A percentile compares a stretch with the other conserved stretches of the same genome.
Conservation (phyloP, 1,140 invertebrate species). For the Probaryconus sp. region DNA sequence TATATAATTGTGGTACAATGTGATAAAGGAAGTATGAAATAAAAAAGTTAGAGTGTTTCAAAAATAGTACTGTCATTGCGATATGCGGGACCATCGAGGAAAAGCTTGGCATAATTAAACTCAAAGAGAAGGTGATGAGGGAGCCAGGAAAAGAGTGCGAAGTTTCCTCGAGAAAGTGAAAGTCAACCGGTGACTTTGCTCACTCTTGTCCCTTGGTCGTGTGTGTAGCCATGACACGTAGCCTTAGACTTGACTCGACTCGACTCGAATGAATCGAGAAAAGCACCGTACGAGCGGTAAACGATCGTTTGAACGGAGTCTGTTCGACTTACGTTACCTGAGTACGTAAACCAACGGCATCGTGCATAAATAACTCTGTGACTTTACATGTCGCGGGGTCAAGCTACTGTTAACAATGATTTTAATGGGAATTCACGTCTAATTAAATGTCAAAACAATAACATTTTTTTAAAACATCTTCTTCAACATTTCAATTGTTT, state of each 20-base stretch:
- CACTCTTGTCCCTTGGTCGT: conserved; percentile 16
- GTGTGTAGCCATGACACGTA: conserved; percentile 39
- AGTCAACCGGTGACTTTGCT: conserved; percentile 48
- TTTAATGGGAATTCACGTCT: not conserved
- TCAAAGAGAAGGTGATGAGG: conserved; percentile 10
- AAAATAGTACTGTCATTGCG: conserved; percentile 2
- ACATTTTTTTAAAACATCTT: not conserved
- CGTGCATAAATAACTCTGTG: conserved; percentile 11
- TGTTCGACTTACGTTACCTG: conserved; percentile 4
- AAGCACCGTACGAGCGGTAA: not conserved
- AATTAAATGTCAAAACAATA: not conserved
- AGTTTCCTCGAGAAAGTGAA: conserved; percentile 50
- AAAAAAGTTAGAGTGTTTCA: no score
- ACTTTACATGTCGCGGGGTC: conserved; percentile 2
- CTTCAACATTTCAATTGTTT: not conserved
- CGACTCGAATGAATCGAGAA: conserved; percentile 25
- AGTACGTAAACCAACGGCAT: not conserved
- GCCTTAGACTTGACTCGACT: conserved; percentile 47
- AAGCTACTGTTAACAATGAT: not conserved
- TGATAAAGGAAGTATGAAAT: no score
- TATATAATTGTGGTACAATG: no score
- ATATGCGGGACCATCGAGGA: conserved; percentile 1
- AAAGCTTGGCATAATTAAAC: conserved; percentile 36
- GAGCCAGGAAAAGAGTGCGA: conserved; percentile 35
- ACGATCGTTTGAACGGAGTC: not conserved